Percentiles rank a stretch among this genome's conserved stretches.
Evolutionary conservation across 2,888 invertebrate species (phyloP).

Genomic region (Cremastobaeus sp.): DNA sequence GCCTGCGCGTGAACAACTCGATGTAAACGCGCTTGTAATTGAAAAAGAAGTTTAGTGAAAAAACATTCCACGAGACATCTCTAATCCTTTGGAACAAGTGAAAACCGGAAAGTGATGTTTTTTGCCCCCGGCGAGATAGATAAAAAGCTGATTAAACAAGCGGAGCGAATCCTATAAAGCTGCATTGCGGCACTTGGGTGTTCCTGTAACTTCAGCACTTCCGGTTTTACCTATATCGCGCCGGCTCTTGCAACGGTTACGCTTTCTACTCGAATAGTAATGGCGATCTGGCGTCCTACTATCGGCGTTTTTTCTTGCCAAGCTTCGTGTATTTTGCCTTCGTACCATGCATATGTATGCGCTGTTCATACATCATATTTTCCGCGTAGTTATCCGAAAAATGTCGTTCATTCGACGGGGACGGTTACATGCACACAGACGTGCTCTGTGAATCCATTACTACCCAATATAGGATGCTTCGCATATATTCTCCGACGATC

Average conservation of each 20-base stretch:
- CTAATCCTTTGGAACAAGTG: conserved; percentile 18
- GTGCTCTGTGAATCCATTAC: conserved; percentile 40
- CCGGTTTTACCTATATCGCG: conserved; percentile 48
- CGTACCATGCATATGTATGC: conserved; percentile 52
- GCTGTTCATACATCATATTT: conserved; percentile 37
- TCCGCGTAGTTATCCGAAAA: conserved; percentile 47
- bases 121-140: conserved; percentile 18
- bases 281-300: conserved; percentile 49
- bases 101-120: conserved; percentile 7
- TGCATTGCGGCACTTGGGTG: conserved; percentile 54
- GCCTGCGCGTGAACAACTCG: no score
- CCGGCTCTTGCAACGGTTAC: conserved; percentile 34
- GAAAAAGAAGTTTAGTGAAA: conserved; percentile 16
- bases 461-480: background rate
- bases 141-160: conserved; percentile 52
- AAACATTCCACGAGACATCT: conserved; percentile 9
- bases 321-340: conserved; percentile 49
- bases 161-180: conserved; percentile 45
- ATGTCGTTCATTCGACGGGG: conserved; percentile 25
- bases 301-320: conserved; percentile 55
- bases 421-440: conserved; percentile 27
- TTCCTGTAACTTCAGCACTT: conserved; percentile 57
- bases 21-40: no score
- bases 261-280: conserved; percentile 33
- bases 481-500: no score